These are phyloP conservation scores for Amblyjoppa fuscipennis DNA, from an alignment of 2,888 invertebrate genomes.

Conservation along the genomic window DNA sequence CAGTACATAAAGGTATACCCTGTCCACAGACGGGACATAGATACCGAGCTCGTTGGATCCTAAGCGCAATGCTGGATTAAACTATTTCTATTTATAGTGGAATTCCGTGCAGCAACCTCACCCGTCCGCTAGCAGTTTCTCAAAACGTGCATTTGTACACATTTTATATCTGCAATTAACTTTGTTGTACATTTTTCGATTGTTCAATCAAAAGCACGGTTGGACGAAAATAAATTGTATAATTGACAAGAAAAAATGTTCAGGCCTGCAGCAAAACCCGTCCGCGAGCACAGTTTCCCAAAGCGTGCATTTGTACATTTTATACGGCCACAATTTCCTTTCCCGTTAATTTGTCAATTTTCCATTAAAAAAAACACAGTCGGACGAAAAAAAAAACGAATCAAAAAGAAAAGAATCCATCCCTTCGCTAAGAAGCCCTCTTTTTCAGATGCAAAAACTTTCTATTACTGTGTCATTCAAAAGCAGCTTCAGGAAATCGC, in stretches of 20 bases:
- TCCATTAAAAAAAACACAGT: background rate
- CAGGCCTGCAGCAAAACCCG: too few species aligned
- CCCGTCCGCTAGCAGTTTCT: background rate
- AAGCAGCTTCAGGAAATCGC: background rate
- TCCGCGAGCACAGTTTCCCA: too few species aligned
- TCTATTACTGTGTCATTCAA: background rate
- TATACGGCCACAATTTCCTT: too few species aligned
- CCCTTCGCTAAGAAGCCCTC: too few species aligned
- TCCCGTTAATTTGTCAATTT: too few species aligned
- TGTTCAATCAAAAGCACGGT: background rate
- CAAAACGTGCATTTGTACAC: background rate
- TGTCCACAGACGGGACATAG: constrained; percentile 20
- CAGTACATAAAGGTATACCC: constrained; percentile 46
- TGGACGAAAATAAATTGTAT: background rate
- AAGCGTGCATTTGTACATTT: too few species aligned
- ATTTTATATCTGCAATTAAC: background rate
- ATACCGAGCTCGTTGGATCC: constrained; percentile 12
- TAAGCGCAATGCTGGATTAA: constrained; percentile 51
- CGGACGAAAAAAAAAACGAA: too few species aligned
- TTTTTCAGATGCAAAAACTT: too few species aligned
- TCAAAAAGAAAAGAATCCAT: too few species aligned
- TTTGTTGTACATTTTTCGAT: too few species aligned
- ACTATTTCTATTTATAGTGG: constrained; percentile 52
- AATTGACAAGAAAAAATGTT: background rate
- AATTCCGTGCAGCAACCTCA: background rate